phyloP scores from a whole-genome alignment of 2,797 vertebrate species.

The Triplophysa bombifrons region DNA sequence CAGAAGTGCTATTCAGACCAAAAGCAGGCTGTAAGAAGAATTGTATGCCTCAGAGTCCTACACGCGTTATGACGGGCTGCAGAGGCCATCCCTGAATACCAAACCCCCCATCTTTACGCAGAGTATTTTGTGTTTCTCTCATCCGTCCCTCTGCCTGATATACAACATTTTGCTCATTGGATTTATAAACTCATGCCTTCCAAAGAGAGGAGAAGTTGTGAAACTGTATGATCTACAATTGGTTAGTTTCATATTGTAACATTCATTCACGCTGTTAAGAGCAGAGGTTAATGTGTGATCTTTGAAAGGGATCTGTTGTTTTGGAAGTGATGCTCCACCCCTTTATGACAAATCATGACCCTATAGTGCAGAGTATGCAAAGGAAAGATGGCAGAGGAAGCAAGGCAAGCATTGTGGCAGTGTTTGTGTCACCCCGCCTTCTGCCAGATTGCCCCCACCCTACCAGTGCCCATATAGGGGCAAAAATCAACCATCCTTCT shows the following conservation, averaged over 20 bases:
- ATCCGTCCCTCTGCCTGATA: neutral
- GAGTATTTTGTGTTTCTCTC: conserved; percentile 13
- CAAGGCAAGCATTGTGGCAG: conserved; percentile 41
- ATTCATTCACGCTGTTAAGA: neutral
- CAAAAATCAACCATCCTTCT: conserved; percentile 49
- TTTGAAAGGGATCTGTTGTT: conserved; percentile 35
- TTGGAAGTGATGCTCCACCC: conserved; percentile 11
- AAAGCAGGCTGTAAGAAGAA: conserved; percentile 46
- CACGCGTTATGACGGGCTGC: conserved; percentile 44
- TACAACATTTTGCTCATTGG: conserved; percentile 2
- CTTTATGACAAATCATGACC: conserved; percentile 3
- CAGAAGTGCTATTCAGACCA: conserved; percentile 57
- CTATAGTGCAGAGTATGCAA: conserved; percentile 8
- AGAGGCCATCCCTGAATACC: conserved; percentile 51
- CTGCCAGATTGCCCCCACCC: conserved; percentile 40
- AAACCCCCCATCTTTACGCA: conserved; percentile 15
- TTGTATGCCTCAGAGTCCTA: conserved; percentile 53
- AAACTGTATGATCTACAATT: neutral
- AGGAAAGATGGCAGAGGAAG: conserved; percentile 32
- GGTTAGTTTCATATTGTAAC: neutral
- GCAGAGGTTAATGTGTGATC: conserved; percentile 4
- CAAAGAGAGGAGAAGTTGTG: neutral
- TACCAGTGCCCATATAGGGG: conserved; percentile 52
- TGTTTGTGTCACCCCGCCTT: conserved; percentile 35
- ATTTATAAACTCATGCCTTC: neutral